Conservation (phyloP, 2,797 vertebrate species). For the Synanceia verrucosa region DNA sequence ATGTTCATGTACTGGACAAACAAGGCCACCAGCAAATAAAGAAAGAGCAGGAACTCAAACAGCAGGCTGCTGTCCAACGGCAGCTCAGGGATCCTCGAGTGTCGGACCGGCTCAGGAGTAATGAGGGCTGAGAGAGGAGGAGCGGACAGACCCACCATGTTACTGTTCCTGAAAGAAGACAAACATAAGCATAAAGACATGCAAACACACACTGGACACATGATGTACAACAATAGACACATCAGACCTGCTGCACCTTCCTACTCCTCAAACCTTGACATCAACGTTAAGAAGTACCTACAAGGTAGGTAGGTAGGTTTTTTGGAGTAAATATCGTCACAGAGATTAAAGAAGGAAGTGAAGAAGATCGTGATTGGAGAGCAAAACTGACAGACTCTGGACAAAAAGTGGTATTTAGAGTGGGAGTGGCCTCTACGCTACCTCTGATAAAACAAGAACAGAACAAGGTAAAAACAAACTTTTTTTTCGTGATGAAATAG, state of each 20-base stretch:
- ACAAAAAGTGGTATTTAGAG: no score
- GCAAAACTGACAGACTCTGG: no score
- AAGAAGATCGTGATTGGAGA: no score
- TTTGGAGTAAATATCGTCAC: neutral
- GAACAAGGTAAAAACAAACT: no score
- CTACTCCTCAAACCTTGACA: neutral
- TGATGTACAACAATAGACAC: no score
- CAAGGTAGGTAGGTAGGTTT: neutral
- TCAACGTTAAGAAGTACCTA: neutral
- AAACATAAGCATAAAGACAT: slow-evolving; percentile 13
- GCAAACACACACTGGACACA: neutral
- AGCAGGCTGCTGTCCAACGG: slow-evolving; percentile 93
- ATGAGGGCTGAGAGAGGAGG: slow-evolving; percentile 96
- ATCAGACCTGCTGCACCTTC: neutral
- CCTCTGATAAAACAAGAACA: no score
- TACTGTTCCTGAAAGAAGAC: slow-evolving; percentile 86
- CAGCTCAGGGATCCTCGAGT: slow-evolving; percentile 95
- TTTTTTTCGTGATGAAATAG: no score
- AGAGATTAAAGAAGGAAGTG: neutral
- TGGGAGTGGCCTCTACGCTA: no score
- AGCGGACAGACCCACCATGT: slow-evolving; percentile 89
- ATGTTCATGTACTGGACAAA: slow-evolving; percentile 99
- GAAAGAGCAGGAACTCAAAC: slow-evolving; percentile 97
- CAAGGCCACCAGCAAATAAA: slow-evolving; percentile 95
- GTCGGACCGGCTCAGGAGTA: slow-evolving; percentile 94